These are phyloP conservation scores for Toxostoma redivivum DNA, from an alignment of 2,113 vertebrate genomes.

Conservation along the genomic window DNA sequence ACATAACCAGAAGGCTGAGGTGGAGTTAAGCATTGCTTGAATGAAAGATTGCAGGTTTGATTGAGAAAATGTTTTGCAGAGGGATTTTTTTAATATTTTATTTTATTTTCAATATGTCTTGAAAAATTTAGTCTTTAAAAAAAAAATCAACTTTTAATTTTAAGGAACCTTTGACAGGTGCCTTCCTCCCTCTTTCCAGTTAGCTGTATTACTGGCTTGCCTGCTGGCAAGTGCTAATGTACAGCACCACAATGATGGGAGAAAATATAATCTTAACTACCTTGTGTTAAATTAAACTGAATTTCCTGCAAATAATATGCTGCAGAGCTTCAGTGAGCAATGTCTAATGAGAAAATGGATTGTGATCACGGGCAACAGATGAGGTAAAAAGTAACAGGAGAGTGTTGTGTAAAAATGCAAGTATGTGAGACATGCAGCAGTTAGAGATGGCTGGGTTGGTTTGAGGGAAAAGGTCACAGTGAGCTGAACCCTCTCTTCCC, in stretches of 20 bases:
- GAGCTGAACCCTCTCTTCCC: neutral
- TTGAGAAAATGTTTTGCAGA: neutral
- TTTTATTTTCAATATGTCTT: neutral
- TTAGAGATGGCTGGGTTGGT: slow-evolving; percentile 42
- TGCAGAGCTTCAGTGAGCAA: neutral
- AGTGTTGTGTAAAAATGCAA: slow-evolving; percentile 4
- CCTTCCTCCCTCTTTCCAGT: neutral
- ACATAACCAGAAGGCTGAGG: slow-evolving; percentile 11
- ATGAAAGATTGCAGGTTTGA: neutral
- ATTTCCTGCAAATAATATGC: neutral
- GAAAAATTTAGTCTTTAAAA: neutral
- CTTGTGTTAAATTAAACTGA: neutral
- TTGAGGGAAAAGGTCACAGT: slow-evolving; percentile 31
- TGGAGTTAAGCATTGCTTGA: neutral
- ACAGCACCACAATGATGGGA: neutral
- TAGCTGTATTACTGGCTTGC: neutral
- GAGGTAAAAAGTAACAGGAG: slow-evolving; percentile 55
- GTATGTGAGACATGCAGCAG: neutral
- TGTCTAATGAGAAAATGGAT: neutral
- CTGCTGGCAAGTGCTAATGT: neutral
- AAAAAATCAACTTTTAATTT: neutral
- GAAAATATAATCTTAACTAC: neutral
- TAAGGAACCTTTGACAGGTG: neutral
- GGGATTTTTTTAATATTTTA: neutral
- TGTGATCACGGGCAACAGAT: neutral